Evolutionary conservation across 2,888 invertebrate species (phyloP).

Genomic region (Lordiphosa fenestrarum): DNA sequence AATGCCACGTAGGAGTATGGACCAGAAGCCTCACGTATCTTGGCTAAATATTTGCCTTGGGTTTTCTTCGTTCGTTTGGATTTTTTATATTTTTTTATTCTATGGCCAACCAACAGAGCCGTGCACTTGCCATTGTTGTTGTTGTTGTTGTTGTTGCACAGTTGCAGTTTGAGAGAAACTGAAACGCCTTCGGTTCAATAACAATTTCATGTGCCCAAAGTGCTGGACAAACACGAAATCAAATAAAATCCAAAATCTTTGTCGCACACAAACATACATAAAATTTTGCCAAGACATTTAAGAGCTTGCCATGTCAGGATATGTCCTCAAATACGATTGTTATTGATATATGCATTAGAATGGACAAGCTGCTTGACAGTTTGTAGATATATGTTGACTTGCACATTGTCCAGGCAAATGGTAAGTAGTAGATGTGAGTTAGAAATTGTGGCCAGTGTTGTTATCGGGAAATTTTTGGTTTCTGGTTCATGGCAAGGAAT

Average conservation of each 20-base stretch:
- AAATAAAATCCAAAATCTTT: slow-evolving; percentile 50
- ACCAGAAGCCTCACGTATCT: slow-evolving; percentile 15
- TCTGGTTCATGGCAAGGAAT: too few species aligned
- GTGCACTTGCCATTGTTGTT: not conserved
- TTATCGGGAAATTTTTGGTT: too few species aligned
- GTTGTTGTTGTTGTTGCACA: slow-evolving; percentile 4
- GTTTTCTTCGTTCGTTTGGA: slow-evolving; percentile 16
- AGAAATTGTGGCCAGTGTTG: too few species aligned
- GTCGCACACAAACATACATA: slow-evolving; percentile 19
- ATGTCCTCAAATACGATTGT: slow-evolving; percentile 13
- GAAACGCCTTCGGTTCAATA: slow-evolving; percentile 41
- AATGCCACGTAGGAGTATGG: slow-evolving; percentile 41
- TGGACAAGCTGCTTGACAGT: not conserved
- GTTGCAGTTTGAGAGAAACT: slow-evolving; percentile 7
- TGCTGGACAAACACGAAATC: slow-evolving; percentile 56
- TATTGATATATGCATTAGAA: slow-evolving; percentile 22
- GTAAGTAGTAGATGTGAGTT: too few species aligned
- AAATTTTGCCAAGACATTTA: slow-evolving; percentile 15
- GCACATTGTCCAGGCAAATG: too few species aligned
- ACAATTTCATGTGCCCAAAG: slow-evolving; percentile 51
- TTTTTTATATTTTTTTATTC: not conserved
- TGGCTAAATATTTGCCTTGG: slow-evolving; percentile 42
- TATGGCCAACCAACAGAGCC: slow-evolving; percentile 37
- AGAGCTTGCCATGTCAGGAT: slow-evolving; percentile 1
- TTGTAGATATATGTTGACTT: not conserved